phyloP scores from a whole-genome alignment of 2,113 vertebrate species.

The Pteruthius melanotis region DNA sequence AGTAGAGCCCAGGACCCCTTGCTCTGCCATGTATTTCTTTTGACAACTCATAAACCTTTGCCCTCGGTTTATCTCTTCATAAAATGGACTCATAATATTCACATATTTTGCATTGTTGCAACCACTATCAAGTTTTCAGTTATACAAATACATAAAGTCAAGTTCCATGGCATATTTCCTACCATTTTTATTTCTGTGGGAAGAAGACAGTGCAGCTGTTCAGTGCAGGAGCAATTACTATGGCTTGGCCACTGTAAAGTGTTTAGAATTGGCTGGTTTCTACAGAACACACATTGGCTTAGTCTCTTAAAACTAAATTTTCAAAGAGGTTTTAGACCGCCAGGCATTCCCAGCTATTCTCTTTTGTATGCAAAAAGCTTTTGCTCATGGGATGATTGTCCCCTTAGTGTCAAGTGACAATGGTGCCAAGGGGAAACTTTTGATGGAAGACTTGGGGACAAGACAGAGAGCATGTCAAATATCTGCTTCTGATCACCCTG shows the following conservation, averaged over 20 bases:
- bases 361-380: not conserved
- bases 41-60: slow-evolving; percentile 46
- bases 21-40: not conserved
- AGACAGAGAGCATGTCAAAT: not conserved
- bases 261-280: not conserved
- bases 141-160: not conserved
- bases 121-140: not conserved
- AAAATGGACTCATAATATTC: not conserved
- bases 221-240: not conserved
- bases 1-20: not conserved
- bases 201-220: not conserved
- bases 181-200: not conserved
- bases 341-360: not conserved
- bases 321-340: not conserved
- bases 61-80: not conserved
- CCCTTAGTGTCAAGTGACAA: not conserved
- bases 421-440: not conserved
- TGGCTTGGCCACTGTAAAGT: not conserved
- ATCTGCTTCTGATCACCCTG: not conserved
- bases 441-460: not conserved
- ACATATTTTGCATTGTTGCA: not conserved
- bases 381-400: not conserved
- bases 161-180: not conserved
- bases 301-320: not conserved
- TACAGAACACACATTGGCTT: not conserved